phyloP scores from a whole-genome alignment of 2,888 invertebrate genomes.

The Acronicta aceris region DNA sequence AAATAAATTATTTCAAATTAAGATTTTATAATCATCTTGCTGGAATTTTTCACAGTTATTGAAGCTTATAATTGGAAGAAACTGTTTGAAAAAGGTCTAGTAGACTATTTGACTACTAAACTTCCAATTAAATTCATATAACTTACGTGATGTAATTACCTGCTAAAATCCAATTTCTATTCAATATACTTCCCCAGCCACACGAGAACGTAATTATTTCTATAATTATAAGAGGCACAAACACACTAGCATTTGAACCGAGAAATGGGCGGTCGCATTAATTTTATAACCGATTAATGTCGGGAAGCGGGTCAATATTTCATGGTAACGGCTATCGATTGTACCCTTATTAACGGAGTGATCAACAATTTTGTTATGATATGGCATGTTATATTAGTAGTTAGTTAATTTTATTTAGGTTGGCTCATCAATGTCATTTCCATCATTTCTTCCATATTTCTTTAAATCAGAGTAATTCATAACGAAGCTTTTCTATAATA shows the following conservation, averaged over 20 bases:
- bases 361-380: constrained; percentile 34
- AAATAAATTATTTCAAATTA: background rate
- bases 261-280: constrained; percentile 59
- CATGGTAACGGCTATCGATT: constrained; percentile 62
- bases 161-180: constrained; percentile 4
- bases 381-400: constrained; percentile 19
- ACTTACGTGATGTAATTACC: constrained; percentile 3
- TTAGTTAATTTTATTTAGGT: constrained; percentile 11
- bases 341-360: constrained; percentile 54
- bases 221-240: constrained; percentile 38
- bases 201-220: constrained; percentile 28
- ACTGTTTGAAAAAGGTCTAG: no score
- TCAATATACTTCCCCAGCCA: constrained; percentile 5
- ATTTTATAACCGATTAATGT: constrained; percentile 64
- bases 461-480: no score
- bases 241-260: constrained; percentile 39
- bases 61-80: no score
- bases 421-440: no score
- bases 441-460: no score
- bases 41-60: background rate
- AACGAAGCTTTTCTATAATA: no score
- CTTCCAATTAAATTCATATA: constrained; percentile 18
- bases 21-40: background rate
- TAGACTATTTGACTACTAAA: no score
- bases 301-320: constrained; percentile 60